Conservation (phyloP, 2,888 invertebrate species). For the Clanis bilineata region DNA sequence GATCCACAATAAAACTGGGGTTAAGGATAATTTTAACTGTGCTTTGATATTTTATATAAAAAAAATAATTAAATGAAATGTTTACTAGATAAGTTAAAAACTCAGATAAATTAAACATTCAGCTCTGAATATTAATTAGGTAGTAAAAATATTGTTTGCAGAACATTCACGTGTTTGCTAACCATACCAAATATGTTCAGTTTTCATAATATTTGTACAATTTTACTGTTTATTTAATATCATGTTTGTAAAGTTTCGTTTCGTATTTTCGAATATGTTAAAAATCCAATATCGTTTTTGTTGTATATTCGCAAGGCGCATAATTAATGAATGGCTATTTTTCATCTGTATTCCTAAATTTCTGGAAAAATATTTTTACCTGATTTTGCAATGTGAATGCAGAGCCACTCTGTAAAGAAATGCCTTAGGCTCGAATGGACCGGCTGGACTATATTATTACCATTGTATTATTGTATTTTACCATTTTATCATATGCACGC, state of each 20-base stretch:
- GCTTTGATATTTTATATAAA: no score
- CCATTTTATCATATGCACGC: no score
- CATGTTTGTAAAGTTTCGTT: not conserved
- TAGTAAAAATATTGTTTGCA: not conserved
- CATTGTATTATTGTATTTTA: no score
- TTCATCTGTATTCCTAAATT: not conserved
- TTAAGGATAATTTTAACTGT: no score
- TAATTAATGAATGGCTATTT: not conserved
- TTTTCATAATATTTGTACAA: not conserved
- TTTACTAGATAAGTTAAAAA: not conserved
- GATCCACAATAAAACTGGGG: no score
- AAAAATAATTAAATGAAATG: no score
- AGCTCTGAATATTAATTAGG: not conserved
- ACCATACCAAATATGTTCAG: not conserved
- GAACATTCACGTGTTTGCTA: not conserved
- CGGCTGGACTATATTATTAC: no score
- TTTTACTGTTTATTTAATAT: slow-evolving; percentile 7
- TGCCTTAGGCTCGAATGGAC: no score
- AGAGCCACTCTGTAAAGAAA: no score
- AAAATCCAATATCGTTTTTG: not conserved
- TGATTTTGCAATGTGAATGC: no score
- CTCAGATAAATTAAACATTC: not conserved
- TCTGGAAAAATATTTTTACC: no score
- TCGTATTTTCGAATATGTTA: not conserved
- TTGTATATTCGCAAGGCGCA: not conserved